Evolutionary conservation across 2,113 vertebrate species (phyloP).

Genomic region (Atractosteus spatula): DNA sequence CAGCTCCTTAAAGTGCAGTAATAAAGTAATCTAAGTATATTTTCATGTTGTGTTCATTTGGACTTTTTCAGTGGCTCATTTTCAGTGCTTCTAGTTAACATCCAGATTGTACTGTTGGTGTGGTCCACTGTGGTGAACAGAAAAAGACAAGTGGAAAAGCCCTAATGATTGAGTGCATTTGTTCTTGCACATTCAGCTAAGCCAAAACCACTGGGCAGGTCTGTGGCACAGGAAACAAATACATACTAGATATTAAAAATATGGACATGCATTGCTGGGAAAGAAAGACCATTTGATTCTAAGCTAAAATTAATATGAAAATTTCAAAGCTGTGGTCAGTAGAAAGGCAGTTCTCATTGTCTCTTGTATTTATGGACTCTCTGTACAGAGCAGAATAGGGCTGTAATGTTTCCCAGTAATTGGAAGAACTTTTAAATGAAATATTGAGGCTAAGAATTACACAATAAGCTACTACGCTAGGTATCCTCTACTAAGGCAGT

Average conservation of each 20-base stretch:
- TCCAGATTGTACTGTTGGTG: too few species aligned
- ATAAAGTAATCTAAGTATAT: not conserved
- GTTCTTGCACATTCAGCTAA: not conserved
- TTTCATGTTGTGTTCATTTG: too few species aligned
- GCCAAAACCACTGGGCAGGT: not conserved
- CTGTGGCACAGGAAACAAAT: conserved; percentile 3
- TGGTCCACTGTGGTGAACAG: too few species aligned
- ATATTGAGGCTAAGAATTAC: too few species aligned
- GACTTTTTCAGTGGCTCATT: too few species aligned
- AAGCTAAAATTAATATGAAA: conserved; percentile 37
- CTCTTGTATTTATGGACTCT: conserved; percentile 51
- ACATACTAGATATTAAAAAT: not conserved
- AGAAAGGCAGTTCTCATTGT: conserved; percentile 42
- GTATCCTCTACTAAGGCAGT: too few species aligned
- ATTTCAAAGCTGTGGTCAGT: conserved; percentile 50
- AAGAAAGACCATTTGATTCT: not conserved
- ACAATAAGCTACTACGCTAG: too few species aligned
- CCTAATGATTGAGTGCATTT: too few species aligned
- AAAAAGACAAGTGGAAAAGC: too few species aligned
- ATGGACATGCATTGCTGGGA: conserved; percentile 12
- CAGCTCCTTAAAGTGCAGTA: not conserved
- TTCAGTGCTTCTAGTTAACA: too few species aligned
- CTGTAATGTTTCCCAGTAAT: conserved; percentile 47
- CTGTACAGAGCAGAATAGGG: conserved; percentile 47
- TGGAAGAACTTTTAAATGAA: too few species aligned